phyloP scores from a whole-genome alignment of 2,797 vertebrate genomes.

The Epinephelus coioides region DNA sequence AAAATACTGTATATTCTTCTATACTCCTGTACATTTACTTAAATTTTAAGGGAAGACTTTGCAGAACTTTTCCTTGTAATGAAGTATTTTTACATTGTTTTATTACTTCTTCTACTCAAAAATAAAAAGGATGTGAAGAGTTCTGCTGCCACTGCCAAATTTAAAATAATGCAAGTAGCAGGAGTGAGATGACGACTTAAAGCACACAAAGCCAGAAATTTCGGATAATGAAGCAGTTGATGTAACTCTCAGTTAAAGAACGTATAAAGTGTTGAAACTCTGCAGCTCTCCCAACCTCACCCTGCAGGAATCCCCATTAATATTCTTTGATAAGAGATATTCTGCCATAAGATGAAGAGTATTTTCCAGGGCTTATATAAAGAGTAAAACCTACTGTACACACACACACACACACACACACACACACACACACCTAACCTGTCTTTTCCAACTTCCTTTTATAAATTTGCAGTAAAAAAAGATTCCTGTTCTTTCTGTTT shows the following conservation, averaged over 20 bases:
- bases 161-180: not conserved
- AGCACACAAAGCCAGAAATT: not conserved
- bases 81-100: not conserved
- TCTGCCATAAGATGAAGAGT: not conserved
- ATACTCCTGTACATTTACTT: not conserved
- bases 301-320: slow-evolving; percentile 6
- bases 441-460: not conserved
- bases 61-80: no score
- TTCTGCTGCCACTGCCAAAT: not conserved
- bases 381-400: not conserved
- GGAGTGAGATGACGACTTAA: not conserved
- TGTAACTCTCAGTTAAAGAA: not conserved
- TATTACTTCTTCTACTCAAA: not conserved
- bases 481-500: not conserved
- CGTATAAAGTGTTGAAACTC: slow-evolving; percentile 1
- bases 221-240: not conserved
- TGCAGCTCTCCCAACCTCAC: not conserved
- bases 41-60: not conserved
- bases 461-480: not conserved
- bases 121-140: not conserved
- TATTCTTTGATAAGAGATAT: not conserved
- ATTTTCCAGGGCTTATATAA: not conserved
- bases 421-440: not conserved
- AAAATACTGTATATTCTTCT: not conserved
- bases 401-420: not conserved